Evolutionary conservation across 2,888 invertebrate species (phyloP), one percentile per base, ranked within the genome.

Genomic region (Watsonalla binaria): DNA sequence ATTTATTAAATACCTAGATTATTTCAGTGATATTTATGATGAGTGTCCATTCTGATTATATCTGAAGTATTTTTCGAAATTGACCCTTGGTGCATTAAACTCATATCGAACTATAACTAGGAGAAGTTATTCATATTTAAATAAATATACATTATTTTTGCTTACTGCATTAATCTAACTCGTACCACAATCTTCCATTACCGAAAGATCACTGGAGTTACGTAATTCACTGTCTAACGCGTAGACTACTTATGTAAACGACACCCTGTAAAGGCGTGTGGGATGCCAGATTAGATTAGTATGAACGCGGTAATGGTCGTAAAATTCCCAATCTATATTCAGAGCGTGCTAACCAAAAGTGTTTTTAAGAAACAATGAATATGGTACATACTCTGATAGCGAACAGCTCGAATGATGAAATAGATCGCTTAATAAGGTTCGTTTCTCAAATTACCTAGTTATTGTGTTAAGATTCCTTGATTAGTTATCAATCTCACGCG

Each of bases 281-380:
- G 60, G 69, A 61, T 54, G 68, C 54, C 33, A 59, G 57, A 65
- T 63, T 57, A 62, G 60, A 65, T 59, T 54, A 57, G 54, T 56
- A 56, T 55, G 52, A 52, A 61, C 53, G 55, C 50, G 46, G 54
- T 51, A 59, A 63, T 59, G 54, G 51, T 55, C 53, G 63, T 62
- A 61, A 60, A 63, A 60, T 57, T 56, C 61, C 63, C 59, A 59
- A 66, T 63, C 54, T 54, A 58, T 66, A 73, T 70, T 65, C 68
- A 60, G 66, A 66, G 53, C 65, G 65, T 60, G 59, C 52, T 13
- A 51, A 45, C 42, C 54, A 55, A 55, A 54, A 54, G 58, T 42
- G 37, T 55, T 51, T 54, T 49, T 49, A 51, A 55, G 49, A 53
- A 55, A 63, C 53, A 67, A 65, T 70, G 61, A 59, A 42, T 42